These are phyloP conservation scores for Chaetodon trifasciatus DNA, from an alignment of 2,797 vertebrate species.

Conservation along the genomic window DNA sequence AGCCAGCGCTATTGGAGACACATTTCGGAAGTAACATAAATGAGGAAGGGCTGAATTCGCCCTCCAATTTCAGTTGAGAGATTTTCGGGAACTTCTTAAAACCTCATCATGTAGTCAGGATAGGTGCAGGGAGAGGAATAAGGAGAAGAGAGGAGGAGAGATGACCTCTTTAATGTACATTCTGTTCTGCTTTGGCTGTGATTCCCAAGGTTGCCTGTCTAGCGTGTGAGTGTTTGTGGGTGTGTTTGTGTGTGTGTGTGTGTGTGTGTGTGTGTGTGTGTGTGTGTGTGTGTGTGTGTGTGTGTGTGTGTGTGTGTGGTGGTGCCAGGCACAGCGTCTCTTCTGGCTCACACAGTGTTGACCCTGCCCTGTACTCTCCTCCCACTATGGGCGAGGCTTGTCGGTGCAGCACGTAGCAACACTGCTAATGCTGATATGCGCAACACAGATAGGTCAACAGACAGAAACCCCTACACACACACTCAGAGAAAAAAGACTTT, in stretches of 20 bases:
- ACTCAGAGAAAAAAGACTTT: slow-evolving; percentile 40
- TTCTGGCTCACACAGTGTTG: slow-evolving; percentile 88
- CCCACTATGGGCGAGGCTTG: slow-evolving; percentile 81
- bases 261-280: slow-evolving; percentile 54
- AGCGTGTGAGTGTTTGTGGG: slow-evolving; percentile 39
- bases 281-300: slow-evolving; percentile 78
- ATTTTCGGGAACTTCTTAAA: slow-evolving; percentile 13
- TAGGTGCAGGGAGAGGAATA: slow-evolving; percentile 50
- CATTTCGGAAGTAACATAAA: slow-evolving; percentile 22
- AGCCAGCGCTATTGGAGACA: neutral
- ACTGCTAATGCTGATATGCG: slow-evolving; percentile 71
- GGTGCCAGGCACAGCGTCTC: slow-evolving; percentile 96
- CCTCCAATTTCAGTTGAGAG: neutral
- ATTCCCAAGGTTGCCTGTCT: slow-evolving; percentile 87
- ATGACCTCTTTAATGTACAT: slow-evolving; percentile 85
- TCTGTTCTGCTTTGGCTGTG: slow-evolving; percentile 88
- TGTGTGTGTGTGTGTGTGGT: slow-evolving; percentile 82
- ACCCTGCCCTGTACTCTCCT: slow-evolving; percentile 88
- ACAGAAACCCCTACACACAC: slow-evolving; percentile 28
- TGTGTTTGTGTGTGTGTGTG: slow-evolving; percentile 42
- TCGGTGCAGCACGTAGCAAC: slow-evolving; percentile 69
- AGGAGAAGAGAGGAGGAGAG: slow-evolving; percentile 52
- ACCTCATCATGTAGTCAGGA: slow-evolving; percentile 18
- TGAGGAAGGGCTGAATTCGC: slow-evolving; percentile 27
- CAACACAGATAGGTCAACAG: slow-evolving; percentile 66